Evolutionary conservation across 2,888 invertebrate species (phyloP).

Genomic region (Labia minor): DNA sequence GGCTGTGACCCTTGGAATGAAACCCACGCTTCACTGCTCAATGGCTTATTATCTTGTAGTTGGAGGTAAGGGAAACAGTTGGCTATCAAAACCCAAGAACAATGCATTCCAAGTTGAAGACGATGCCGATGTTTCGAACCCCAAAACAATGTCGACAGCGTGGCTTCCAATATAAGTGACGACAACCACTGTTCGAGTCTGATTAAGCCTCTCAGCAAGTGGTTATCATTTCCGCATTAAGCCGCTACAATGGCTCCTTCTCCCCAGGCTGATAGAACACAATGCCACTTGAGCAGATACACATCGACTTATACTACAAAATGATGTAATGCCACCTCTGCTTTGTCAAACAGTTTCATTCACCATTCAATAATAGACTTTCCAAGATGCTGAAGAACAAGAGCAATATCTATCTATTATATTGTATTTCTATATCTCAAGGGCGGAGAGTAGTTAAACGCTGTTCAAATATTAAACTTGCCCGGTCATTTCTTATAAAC

Average conservation of each 20-base stretch:
- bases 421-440: neutral
- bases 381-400: neutral
- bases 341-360: neutral
- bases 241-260: constrained; percentile 14
- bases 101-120: neutral
- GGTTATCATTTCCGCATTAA: constrained; percentile 20
- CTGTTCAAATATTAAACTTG: neutral
- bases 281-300: constrained; percentile 18
- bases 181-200: constrained; percentile 13
- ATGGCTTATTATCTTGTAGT: neutral
- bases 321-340: neutral
- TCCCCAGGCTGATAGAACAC: neutral
- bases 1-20: neutral
- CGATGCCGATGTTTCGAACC: neutral
- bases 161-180: neutral
- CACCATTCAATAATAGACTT: neutral
- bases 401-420: neutral
- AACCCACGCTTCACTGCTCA: neutral
- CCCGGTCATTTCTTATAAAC: neutral
- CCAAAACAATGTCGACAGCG: neutral
- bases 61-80: neutral
- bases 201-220: constrained; percentile 18
- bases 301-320: neutral
- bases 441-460: neutral
- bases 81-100: neutral